A percentile compares a stretch with the other conserved stretches of the same genome.
These are phyloP conservation scores for Caenorhabditis auriculariae DNA, from an alignment of 2,888 invertebrate species.

Conservation along the genomic window DNA sequence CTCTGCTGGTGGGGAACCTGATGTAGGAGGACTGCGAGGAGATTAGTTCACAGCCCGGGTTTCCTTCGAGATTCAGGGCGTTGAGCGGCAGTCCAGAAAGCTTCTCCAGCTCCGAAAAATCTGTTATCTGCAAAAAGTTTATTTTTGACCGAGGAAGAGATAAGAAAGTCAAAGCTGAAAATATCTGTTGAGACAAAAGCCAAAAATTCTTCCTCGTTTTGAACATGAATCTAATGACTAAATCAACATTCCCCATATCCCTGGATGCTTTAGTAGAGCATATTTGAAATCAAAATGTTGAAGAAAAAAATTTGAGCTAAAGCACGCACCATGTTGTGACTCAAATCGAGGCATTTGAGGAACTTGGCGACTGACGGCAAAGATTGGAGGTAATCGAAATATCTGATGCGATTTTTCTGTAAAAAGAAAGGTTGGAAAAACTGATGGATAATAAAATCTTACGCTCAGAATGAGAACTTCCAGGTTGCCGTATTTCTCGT, in stretches of 20 bases:
- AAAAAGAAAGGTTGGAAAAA: conserved; percentile 9
- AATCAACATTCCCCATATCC: too few relatives aligned
- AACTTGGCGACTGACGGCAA: conserved; percentile 49
- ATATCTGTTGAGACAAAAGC: too few relatives aligned
- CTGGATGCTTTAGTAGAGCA: too few relatives aligned
- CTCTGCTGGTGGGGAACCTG: conserved; percentile 16
- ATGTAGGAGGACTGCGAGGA: conserved; percentile 26
- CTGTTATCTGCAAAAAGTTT: conserved; percentile 52
- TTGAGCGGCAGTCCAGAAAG: conserved; percentile 49
- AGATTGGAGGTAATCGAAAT: conserved; percentile 46
- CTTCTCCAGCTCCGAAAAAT: conserved; percentile 46
- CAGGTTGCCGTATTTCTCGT: conserved; percentile 45
- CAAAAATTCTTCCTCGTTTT: too few relatives aligned
- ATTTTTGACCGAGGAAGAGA: too few relatives aligned
- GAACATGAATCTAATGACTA: too few relatives aligned
- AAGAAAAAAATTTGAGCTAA: too few relatives aligned
- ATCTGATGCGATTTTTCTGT: conserved; percentile 49
- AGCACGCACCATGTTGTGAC: conserved; percentile 50
- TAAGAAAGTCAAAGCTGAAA: too few relatives aligned
- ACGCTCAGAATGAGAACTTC: conserved; percentile 50
- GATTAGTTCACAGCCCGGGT: conserved; percentile 45
- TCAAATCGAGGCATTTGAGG: conserved; percentile 53
- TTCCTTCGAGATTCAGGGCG: conserved; percentile 55
- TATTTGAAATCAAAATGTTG: too few relatives aligned
- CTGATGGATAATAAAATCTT: background rate